phyloP scores from a whole-genome alignment of 2,797 vertebrate genomes.

The Melanitta fusca region DNA sequence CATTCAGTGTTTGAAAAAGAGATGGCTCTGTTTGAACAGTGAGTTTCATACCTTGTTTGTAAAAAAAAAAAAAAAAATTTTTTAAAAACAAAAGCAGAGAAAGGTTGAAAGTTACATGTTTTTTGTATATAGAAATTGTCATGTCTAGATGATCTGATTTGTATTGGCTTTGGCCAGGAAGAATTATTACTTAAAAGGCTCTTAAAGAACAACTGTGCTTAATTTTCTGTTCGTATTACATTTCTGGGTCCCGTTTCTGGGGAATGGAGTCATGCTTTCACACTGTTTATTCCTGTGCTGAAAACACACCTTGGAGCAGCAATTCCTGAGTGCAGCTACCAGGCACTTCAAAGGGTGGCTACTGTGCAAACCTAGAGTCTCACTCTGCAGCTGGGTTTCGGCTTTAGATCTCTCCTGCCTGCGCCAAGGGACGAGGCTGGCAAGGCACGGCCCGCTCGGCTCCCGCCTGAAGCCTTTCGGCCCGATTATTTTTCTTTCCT shows the following conservation, averaged over 20 bases:
- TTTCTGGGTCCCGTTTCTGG: constrained; percentile 30
- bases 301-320: constrained; percentile 59
- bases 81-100: constrained; percentile 81
- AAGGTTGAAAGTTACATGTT: constrained; percentile 84
- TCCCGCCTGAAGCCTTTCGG: constrained; percentile 52
- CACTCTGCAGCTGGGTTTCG: neutral
- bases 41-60: constrained; percentile 87
- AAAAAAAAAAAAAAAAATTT: constrained; percentile 82
- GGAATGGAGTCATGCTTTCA: constrained; percentile 65
- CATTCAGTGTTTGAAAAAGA: constrained; percentile 92
- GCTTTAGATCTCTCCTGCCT: constrained; percentile 2
- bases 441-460: neutral
- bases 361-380: neutral
- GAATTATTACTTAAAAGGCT: constrained; percentile 80
- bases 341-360: constrained; percentile 38
- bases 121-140: constrained; percentile 86
- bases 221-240: constrained; percentile 75
- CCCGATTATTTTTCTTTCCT: neutral
- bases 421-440: accelerated
- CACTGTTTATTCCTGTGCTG: constrained; percentile 69
- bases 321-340: constrained; percentile 25
- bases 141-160: constrained; percentile 81
- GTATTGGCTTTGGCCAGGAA: constrained; percentile 82
- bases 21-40: constrained; percentile 88
- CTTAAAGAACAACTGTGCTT: constrained; percentile 81